Base-by-base conservation (phyloP, 2,113 vertebrate species). In the Podarcis cretensis region DNA sequence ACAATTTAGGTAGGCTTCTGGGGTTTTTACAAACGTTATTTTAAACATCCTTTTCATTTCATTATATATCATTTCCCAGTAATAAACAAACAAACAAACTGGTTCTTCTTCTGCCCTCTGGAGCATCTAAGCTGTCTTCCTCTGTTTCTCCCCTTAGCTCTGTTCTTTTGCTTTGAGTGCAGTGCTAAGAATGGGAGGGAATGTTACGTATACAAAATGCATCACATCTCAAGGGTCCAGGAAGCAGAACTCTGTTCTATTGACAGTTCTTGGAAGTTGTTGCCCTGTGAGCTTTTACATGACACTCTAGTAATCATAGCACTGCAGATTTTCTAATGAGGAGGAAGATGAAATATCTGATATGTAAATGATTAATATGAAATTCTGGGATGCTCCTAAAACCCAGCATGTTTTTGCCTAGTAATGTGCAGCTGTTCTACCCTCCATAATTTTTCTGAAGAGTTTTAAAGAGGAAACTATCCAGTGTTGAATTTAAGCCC, bases 301-400 rank as follows among this genome's bases (percentile, higher is more conserved):
- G 48, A 48, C 37, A 37, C 32, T 63, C 6, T 23, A 37, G 54
- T 30, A 35, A 59, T 9, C 1, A 18, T 5, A 2, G 1, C 21
- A 20, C 37, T 5, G 7, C 48, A 63, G 71, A 85, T 37, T 27
- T 43, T 40, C 40, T 57, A 57, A 9, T 59, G 35, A 40, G n/a
- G 13, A 74, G 4, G 7, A 3, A 5, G n/a, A 82, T 37, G 32
- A 43, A 81, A 37, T 73, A 57, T 59, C 10, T 40, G 25, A 20
- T 25, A 32, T 27, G 20, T 63, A 54, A 48, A 40, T 0, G 0
- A 12, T 30, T 10, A 71, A 80, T 32, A 75, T 30, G 30, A 68
- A 48, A 54, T 65, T 48, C 54, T 35, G 74, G 48, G 0, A 73
- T 85, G 43, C 35, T 87, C 40, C 40, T 35, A 84, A 12, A 30